A percentile compares a stretch with the other conserved stretches of the same genome.
phyloP scores from a whole-genome alignment of 2,888 invertebrate species.

The Zaprionus lineosus region DNA sequence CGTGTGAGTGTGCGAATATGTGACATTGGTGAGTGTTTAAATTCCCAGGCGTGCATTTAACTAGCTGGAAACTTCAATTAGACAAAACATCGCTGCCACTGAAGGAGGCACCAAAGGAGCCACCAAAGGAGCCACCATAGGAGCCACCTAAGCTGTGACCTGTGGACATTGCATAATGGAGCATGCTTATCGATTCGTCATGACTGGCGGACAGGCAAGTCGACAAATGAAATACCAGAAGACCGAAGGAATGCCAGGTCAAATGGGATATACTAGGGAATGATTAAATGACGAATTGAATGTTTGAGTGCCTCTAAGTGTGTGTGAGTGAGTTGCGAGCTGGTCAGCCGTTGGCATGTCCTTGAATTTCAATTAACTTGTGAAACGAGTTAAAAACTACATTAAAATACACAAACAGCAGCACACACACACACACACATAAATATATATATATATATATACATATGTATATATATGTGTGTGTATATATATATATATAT shows the following conservation, averaged over 20 bases:
- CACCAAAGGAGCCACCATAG: not conserved
- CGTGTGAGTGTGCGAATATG: not conserved
- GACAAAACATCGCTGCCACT: conserved; percentile 11
- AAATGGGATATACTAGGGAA: no score
- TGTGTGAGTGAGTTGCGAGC: not conserved
- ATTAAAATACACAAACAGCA: conserved; percentile 10
- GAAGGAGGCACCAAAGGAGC: conserved; percentile 12
- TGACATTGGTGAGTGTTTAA: not conserved
- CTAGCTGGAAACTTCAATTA: conserved; percentile 55
- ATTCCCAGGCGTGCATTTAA: conserved; percentile 61
- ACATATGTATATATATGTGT: not conserved
- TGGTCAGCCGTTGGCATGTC: conserved; percentile 40
- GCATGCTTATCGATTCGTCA: conserved; percentile 45
- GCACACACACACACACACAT: conserved; percentile 6
- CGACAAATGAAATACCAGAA: conserved; percentile 4
- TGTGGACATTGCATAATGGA: conserved; percentile 62
- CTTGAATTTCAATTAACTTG: conserved; percentile 68
- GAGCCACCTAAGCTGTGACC: conserved; percentile 28
- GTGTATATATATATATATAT: conserved; percentile 3
- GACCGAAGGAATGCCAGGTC: conserved; percentile 5
- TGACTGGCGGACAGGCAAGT: conserved; percentile 26
- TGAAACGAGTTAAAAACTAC: conserved; percentile 31
- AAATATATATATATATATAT: conserved; percentile 1
- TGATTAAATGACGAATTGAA: not conserved
- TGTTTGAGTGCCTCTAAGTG: conserved; percentile 1